Base-by-base conservation (phyloP, 2,797 vertebrate genomes). In the Urocyon cinereoargenteus region DNA sequence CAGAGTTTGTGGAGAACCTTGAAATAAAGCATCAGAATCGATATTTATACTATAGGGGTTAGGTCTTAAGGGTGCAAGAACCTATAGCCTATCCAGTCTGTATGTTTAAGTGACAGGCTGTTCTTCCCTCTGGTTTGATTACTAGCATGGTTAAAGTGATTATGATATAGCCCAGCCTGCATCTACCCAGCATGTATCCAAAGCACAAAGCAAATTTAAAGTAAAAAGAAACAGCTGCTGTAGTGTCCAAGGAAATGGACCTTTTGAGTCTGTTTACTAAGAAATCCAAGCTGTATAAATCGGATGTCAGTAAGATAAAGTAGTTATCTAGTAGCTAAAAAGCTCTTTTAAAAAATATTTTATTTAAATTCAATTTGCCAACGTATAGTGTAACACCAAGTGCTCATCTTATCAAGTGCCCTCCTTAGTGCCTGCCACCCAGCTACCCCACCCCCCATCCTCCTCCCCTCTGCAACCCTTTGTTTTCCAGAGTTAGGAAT, bases 141-240 rank as follows among this genome's bases (percentile, higher is more conserved):
- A 26, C 93, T 49, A 87, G 75, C 64, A 2, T n/a, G n/a, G 61
- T 81, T 96, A 94, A 86, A 81, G 73, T 96, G 92, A 91, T 96
- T 79, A 77, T 31, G 73, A 72, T 77, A 45, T 16, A 93, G 53
- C 61, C n/a, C 79, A 79, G 91, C 83, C 70, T 66, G 53, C 72
- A 73, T 86, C 83, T 87, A 40, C 90, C 78, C 79, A 51, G 94
- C 87, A 59, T 96, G 83, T 31, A 14, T 91, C 79, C 89, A 84
- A 96, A 89, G 94, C 68, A 72, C 88, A 59, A 89, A 97, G 93
- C 86, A 94, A 59, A 92, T 95, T 96, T 85, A 77, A 95, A 97
- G 40, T 90, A 85, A 97, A 78, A 96, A 87, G 83, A 40, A 97
- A 86, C 89, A 96, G 97, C 97, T 97, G 94, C 89, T 96, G 13